Evolutionary conservation across 2,113 vertebrate genomes (phyloP).

Genomic region (Lota lota): DNA sequence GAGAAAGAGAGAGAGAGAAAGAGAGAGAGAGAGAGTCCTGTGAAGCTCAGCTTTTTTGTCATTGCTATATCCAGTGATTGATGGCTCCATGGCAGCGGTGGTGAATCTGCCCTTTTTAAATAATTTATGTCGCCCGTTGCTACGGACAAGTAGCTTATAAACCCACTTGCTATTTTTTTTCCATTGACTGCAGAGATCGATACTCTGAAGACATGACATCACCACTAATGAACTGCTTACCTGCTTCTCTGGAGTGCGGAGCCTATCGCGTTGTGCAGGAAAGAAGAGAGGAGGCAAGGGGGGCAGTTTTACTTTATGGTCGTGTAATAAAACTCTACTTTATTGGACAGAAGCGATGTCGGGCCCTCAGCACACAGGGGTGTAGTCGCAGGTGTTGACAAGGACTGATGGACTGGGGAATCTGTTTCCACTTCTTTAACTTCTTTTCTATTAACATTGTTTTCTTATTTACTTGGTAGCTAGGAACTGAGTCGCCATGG

Average conservation of each 20-base stretch:
- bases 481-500: too few species aligned
- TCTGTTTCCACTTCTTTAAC: too few species aligned
- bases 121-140: slow-evolving; percentile 99
- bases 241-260: slow-evolving; percentile 71
- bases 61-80: slow-evolving; percentile 98
- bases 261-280: slow-evolving; percentile 61
- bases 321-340: slow-evolving; percentile 38
- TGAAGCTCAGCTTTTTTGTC: slow-evolving; percentile 94
- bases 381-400: too few species aligned
- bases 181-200: slow-evolving; percentile 92
- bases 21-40: slow-evolving; percentile 58
- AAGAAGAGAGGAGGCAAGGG: slow-evolving; percentile 28
- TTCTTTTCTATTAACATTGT: too few species aligned
- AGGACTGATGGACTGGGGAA: too few species aligned
- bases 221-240: slow-evolving; percentile 78
- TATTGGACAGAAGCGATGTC: not conserved
- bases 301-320: slow-evolving; percentile 39
- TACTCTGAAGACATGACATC: slow-evolving; percentile 92
- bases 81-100: slow-evolving; percentile 97
- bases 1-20: too few species aligned
- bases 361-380: not conserved
- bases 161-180: slow-evolving; percentile 95
- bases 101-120: slow-evolving; percentile 99
- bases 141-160: slow-evolving; percentile 96
- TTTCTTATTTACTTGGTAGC: too few species aligned